Conservation (phyloP, 2,113 vertebrate species). For the cat (Felis catus) region DNA sequence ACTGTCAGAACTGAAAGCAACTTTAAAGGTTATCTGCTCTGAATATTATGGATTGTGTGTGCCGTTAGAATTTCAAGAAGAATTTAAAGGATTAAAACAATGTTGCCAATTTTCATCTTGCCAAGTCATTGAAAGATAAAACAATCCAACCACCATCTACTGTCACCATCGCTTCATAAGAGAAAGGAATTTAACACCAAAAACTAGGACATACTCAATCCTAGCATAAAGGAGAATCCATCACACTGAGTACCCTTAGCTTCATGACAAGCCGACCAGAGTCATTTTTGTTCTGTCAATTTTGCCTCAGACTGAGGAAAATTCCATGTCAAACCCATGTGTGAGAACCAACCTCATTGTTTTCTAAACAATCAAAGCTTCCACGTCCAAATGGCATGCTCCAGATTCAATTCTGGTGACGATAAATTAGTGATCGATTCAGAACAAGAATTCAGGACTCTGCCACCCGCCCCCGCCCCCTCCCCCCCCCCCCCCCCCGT, state of each 20-base stretch:
- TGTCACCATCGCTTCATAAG: conserved; percentile 17
- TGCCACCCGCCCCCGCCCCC: too few relatives aligned
- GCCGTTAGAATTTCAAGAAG: conserved; percentile 31
- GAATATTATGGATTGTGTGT: not conserved
- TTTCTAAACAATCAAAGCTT: not conserved
- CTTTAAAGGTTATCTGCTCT: conserved; percentile 39
- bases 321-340: not conserved
- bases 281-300: not conserved
- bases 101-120: conserved; percentile 21
- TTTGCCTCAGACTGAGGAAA: not conserved
- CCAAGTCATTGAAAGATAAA: conserved; percentile 43
- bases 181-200: not conserved
- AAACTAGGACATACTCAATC: not conserved
- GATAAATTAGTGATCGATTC: not conserved
- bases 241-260: not conserved
- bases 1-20: not conserved
- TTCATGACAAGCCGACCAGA: not conserved
- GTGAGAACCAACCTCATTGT: not conserved
- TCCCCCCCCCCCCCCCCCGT: too few relatives aligned
- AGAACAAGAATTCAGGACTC: not conserved
- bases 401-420: not conserved
- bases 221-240: not conserved
- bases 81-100: conserved; percentile 34
- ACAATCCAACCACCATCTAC: not conserved
- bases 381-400: not conserved